Evolutionary conservation across 2,113 vertebrate species (phyloP), one percentile per base, ranked within the genome.

Genomic region (Ameiurus melas): DNA sequence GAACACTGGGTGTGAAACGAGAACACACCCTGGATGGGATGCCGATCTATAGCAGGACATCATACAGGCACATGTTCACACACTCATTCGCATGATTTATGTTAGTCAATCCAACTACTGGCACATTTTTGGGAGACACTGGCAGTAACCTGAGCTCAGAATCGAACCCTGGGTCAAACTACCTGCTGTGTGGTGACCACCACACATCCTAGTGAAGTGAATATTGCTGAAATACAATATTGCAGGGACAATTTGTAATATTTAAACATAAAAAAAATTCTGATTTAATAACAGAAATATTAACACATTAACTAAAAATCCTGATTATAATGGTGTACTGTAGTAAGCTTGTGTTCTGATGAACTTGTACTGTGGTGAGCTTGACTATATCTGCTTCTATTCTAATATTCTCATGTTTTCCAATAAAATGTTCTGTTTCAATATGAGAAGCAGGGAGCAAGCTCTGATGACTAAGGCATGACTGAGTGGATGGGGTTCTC

Each of bases 401-500:
- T 47, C 16, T 66, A 86, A 64, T 47, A 66, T 53, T 33, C 66
- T 57, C 13, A 51, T 62, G 19, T 25, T 17, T 19, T 64, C 66
- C 66, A 51, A 66, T 64, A 86, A 33, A 79, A 79, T 78, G 16
- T 5, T 80, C n/a, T 79, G 27, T 78, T 64, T 86, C 36, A 3
- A 43, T 39, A 1, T 62, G 47, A 58, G 87, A 70, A n/a, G 17
- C 62, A 85, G 57, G 57, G 39, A 70, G 14, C 22, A 27, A 64
- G 36, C 58, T 33, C 16, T 53, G 6, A 58, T 82, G 66, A 84
- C 53, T 39, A 84, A 43, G 30, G 30, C 47, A 66, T 55, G 53
- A 87, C 39, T 79, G 47, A 75, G 58, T 60, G 85, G 55, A 66
- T 64, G 58, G 60, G 55, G 57, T 66, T 83, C 87, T 43, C 75